phyloP scores from a whole-genome alignment of 2,113 vertebrate species.

The Delphinapterus leucas region DNA sequence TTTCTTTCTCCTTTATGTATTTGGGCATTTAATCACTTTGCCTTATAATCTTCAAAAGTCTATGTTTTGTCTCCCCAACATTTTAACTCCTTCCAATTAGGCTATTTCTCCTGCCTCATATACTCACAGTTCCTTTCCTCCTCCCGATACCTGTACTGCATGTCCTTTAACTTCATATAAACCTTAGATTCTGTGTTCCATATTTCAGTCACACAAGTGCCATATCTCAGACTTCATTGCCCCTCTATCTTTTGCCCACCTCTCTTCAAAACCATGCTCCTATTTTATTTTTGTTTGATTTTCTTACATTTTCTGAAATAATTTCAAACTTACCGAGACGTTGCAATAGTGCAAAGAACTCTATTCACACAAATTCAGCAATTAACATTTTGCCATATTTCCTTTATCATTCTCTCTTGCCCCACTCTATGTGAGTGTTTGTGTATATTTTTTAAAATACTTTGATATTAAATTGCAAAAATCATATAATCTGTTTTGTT shows the following conservation, averaged over 20 bases:
- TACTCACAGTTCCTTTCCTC: neutral
- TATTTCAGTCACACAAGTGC: neutral
- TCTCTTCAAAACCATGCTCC: neutral
- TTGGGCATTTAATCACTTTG: neutral
- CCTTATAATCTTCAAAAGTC: neutral
- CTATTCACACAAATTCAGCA: neutral
- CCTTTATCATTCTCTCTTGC: neutral
- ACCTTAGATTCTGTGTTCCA: neutral
- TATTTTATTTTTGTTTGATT: neutral
- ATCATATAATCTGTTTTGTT: neutral
- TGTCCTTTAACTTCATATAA: slow-evolving; percentile 1
- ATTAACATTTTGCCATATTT: neutral
- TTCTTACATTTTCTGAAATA: neutral
- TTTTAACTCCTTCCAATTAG: neutral
- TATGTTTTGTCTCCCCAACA: neutral
- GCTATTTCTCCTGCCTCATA: neutral
- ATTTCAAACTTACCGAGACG: neutral
- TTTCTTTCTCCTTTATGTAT: neutral
- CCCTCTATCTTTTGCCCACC: neutral
- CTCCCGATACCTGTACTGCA: neutral
- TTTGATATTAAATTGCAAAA: neutral
- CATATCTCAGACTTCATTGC: neutral
- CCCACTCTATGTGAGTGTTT: neutral
- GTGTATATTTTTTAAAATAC: neutral
- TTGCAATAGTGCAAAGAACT: neutral